A percentile compares a stretch with the other conserved stretches of the same genome.
Conservation (phyloP, 2,797 vertebrate species). For the Phalloptychus januarius region DNA sequence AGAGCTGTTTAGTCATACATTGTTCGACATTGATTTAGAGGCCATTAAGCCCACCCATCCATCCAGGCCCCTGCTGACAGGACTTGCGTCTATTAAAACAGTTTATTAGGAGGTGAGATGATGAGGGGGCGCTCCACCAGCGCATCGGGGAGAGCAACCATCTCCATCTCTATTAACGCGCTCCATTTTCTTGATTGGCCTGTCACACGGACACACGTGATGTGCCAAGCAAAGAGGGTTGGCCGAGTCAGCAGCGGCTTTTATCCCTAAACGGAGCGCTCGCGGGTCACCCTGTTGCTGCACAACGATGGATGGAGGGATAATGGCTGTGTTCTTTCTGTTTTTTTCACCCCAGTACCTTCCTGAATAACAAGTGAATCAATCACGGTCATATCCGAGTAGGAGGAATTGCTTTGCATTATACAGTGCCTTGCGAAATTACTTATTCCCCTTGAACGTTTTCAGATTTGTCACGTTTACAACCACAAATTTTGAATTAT, state of each 20-base stretch:
- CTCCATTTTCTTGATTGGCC: constrained; percentile 80
- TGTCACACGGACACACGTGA: constrained; percentile 70
- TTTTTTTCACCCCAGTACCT: constrained; percentile 28
- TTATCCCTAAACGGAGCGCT: constrained; percentile 59
- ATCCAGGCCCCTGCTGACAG: constrained; percentile 62
- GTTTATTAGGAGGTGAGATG: constrained; percentile 74
- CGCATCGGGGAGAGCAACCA: constrained; percentile 15
- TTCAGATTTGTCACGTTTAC: background rate
- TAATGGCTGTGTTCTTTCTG: constrained; percentile 20
- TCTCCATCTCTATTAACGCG: constrained; percentile 76
- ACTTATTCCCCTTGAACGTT: constrained; percentile 1
- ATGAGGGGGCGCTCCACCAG: constrained; percentile 48
- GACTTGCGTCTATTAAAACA: constrained; percentile 70
- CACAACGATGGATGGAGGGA: constrained; percentile 45
- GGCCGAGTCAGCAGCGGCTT: constrained; percentile 59
- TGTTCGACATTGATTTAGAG: constrained; percentile 64
- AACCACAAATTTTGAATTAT: background rate
- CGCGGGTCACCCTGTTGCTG: constrained; percentile 55
- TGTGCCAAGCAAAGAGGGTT: constrained; percentile 37
- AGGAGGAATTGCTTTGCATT: constrained; percentile 22
- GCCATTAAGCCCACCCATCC: constrained; percentile 70
- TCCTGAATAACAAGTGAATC: constrained; percentile 49
- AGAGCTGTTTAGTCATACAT: constrained; percentile 48
- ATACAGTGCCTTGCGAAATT: background rate
- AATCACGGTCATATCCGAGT: constrained; percentile 45